These are phyloP conservation scores for Poecilia picta DNA, from an alignment of 2,797 vertebrate species.

Conservation along the genomic window DNA sequence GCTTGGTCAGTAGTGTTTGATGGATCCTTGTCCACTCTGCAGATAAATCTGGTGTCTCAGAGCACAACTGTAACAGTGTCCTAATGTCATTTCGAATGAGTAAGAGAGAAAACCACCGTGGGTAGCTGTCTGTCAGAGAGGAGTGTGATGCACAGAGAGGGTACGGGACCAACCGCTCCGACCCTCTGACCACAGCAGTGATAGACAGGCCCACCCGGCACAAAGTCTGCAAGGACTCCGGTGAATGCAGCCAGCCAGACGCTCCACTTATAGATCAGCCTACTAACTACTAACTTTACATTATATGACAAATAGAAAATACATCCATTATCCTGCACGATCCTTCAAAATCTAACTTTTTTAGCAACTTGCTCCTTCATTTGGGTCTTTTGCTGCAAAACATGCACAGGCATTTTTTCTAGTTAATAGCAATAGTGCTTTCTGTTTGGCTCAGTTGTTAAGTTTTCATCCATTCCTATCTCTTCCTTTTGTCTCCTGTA, in stretches of 20 bases:
- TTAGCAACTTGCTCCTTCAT: neutral
- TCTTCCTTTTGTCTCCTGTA: conserved; percentile 56
- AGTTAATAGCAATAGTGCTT: neutral
- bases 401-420: neutral
- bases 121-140: neutral
- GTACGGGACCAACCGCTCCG: neutral
- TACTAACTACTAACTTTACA: neutral
- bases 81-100: neutral
- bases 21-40: neutral
- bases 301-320: neutral
- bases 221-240: neutral
- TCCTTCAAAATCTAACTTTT: neutral
- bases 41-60: neutral
- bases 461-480: neutral
- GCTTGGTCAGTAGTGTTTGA: neutral
- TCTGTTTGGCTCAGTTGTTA: neutral
- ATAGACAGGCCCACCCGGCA: conserved; percentile 2
- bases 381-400: neutral
- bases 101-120: neutral
- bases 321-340: neutral
- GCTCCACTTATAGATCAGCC: neutral
- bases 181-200: neutral
- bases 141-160: neutral
- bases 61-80: neutral
- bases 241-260: neutral